A percentile compares a stretch with the other conserved stretches of the same genome.
These are phyloP conservation scores for Crotalus helleri DNA, from an alignment of 2,113 vertebrate species.

Conservation along the genomic window DNA sequence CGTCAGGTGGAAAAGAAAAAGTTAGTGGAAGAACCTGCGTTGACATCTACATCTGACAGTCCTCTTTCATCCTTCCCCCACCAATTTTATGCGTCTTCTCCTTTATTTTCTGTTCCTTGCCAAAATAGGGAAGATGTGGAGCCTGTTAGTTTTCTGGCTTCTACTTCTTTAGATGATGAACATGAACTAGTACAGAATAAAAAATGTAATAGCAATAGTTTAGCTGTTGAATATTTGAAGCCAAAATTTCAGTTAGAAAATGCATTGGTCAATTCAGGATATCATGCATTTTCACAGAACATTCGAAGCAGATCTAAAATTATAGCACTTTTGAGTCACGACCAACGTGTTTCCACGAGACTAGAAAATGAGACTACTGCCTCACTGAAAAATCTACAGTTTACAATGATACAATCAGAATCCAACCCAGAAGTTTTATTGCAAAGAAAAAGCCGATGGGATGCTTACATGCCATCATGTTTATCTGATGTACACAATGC, in stretches of 20 bases:
- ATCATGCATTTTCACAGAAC: constrained; percentile 44
- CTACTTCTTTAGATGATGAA: not conserved
- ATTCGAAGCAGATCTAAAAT: constrained; percentile 74
- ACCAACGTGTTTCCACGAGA: not conserved
- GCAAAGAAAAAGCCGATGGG: constrained; percentile 45
- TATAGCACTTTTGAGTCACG: constrained; percentile 66
- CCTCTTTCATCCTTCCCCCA: constrained; percentile 35
- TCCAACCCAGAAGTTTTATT: not conserved
- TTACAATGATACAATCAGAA: not conserved
- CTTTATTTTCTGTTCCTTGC: constrained; percentile 59
- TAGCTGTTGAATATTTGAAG: constrained; percentile 1
- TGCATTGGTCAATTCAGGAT: not conserved
- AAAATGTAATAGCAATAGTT: not conserved
- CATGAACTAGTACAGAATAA: not conserved
- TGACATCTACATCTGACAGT: constrained; percentile 2
- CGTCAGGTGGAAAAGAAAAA: constrained; percentile 66
- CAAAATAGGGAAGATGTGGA: constrained; percentile 21
- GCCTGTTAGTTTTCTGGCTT: constrained; percentile 22
- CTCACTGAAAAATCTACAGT: not conserved
- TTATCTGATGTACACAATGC: not conserved
- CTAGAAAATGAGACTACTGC: not conserved
- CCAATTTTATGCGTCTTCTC: constrained; percentile 45
- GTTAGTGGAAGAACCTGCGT: constrained; percentile 20
- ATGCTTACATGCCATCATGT: constrained; percentile 35
- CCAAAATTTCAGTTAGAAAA: not conserved